Percentiles rank a stretch among this genome's conserved stretches.
These are phyloP conservation scores for Apeltes quadracus DNA, from an alignment of 2,113 vertebrate species.

Conservation along the genomic window DNA sequence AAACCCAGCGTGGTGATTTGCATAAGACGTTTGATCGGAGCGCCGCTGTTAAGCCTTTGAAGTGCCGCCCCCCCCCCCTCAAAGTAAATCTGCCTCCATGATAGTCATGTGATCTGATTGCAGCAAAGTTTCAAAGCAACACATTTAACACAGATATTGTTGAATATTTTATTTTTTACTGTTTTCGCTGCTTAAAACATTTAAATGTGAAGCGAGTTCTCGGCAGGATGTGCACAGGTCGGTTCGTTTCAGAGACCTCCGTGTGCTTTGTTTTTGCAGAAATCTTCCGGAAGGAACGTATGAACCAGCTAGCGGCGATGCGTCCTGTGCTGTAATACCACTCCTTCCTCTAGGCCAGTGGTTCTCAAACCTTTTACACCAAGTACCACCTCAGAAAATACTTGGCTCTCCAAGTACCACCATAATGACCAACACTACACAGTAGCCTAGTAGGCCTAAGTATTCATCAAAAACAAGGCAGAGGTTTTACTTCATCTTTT, in stretches of 20 bases:
- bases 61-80: conserved; percentile 28
- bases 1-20: conserved; percentile 46
- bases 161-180: conserved; percentile 3
- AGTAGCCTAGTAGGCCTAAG: no score
- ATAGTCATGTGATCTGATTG: conserved; percentile 15
- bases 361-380: no score
- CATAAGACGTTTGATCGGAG: conserved; percentile 44
- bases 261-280: background rate
- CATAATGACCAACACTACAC: no score
- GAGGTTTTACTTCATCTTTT: no score
- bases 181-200: background rate
- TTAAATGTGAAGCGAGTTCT: background rate
- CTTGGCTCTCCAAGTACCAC: no score
- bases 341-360: no score
- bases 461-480: no score
- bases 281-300: background rate
- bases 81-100: conserved; percentile 30
- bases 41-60: conserved; percentile 52
- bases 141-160: conserved; percentile 1
- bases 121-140: conserved; percentile 17
- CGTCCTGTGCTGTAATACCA: background rate
- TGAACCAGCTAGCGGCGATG: background rate
- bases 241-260: background rate
- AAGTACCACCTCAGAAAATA: no score
- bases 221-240: background rate